Base-by-base conservation (phyloP, 1,140 invertebrate species). In the Zelostemma sp. region DNA sequence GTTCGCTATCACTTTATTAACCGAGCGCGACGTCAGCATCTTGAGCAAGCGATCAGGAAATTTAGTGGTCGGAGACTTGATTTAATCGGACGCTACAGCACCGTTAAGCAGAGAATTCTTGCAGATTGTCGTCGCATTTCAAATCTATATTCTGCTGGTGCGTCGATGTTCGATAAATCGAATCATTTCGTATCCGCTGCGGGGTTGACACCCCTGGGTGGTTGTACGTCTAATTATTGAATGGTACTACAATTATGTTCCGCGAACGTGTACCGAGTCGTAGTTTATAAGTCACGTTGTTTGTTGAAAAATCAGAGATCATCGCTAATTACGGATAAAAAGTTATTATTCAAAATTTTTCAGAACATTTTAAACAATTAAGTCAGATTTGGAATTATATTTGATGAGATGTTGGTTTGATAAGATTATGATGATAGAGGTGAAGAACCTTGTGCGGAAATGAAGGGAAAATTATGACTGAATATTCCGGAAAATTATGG, bases 141-240 rank as follows among this genome's bases (percentile, higher is more conserved):
- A 48, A 77, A 79, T 81, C 77, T 79, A 79, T 78, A 78, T 69
- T 74, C 65, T 21, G 69, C 38, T 59, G 61, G 33, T 64, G 55
- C 48, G 53, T 61, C 72, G 71, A 72, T 59, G 68, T 73, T 73
- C 79, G 76, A 82, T 81, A 81, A 83, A 83, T 83, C 82, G 79
- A 84, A 80, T 82, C 75, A 77, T 67, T 61, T 41, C 60, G 70
- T 73, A 67, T 67, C 61, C 62, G 59, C 70, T 71, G 64, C 64
- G 65, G 51, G 73, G 74, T 77, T 79, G 76, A 80, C 78, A 78
- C 72, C 72, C 78, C 43, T 19, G 15, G 8, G 14, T 14, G 78
- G 77, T 80, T 74, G 76, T 74, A 72, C 76, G 79, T 81, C 79
- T 82, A 84, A 84, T 84, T 81, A 83, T 82, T 80, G 82, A 82